Conservation (phyloP, 2,797 vertebrate genomes). For the Myripristis jacobus region DNA sequence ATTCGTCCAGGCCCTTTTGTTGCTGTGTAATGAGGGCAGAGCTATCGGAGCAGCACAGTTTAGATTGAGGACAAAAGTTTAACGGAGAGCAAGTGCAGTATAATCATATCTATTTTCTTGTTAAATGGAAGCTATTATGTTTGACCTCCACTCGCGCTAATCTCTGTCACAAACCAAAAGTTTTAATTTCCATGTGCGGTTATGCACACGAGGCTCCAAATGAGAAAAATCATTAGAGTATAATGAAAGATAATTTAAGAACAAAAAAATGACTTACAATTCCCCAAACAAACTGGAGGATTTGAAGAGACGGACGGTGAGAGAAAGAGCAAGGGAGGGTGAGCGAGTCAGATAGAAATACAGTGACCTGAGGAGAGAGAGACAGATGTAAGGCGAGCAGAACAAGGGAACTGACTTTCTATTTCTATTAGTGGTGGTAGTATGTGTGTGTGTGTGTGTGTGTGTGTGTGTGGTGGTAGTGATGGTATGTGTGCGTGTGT, state of each 20-base stretch:
- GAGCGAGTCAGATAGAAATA: background rate
- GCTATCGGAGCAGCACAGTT: slow-evolving; percentile 56
- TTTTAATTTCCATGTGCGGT: slow-evolving; percentile 73
- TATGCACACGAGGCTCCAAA: slow-evolving; percentile 66
- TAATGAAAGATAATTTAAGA: slow-evolving; percentile 78
- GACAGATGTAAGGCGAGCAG: slow-evolving; percentile 1
- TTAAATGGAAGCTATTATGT: slow-evolving; percentile 80
- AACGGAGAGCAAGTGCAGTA: slow-evolving; percentile 61
- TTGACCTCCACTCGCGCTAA: slow-evolving; percentile 80
- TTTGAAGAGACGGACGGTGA: slow-evolving; percentile 35
- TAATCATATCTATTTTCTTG: slow-evolving; percentile 78
- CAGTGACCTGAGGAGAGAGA: background rate
- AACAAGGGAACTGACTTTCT: slow-evolving; percentile 33
- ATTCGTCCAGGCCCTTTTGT: slow-evolving; percentile 48
- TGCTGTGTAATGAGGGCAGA: slow-evolving; percentile 64
- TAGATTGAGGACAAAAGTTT: slow-evolving; percentile 74
- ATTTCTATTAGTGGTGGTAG: slow-evolving; percentile 51
- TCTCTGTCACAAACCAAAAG: slow-evolving; percentile 78
- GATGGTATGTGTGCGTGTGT: too few species aligned
- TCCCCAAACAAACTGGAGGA: slow-evolving; percentile 73
- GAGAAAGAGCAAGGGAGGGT: too few species aligned
- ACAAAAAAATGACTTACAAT: slow-evolving; percentile 72
- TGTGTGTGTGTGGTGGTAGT: too few species aligned
- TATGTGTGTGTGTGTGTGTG: too few species aligned
- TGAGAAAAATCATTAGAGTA: slow-evolving; percentile 74